These are phyloP conservation scores for Anolis carolinensis DNA, from an alignment of 2,113 vertebrate species.

Conservation along the genomic window DNA sequence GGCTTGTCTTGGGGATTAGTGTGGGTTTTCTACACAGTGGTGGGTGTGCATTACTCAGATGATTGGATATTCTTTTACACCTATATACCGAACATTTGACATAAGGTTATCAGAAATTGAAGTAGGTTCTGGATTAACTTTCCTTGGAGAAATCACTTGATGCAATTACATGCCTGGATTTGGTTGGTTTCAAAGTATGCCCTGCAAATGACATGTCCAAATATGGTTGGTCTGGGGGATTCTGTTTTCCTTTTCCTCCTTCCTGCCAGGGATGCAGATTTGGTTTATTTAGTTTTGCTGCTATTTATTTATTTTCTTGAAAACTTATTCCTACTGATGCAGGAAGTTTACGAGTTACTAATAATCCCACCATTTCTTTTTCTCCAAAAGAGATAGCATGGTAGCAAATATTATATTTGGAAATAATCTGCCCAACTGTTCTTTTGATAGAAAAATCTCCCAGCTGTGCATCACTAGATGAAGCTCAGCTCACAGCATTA, in stretches of 20 bases:
- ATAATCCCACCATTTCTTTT: slow-evolving; percentile 60
- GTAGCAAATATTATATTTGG: slow-evolving; percentile 57
- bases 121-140: slow-evolving; percentile 26
- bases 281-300: slow-evolving; percentile 27
- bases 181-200: slow-evolving; percentile 17
- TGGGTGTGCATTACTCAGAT: neutral
- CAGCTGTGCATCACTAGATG: slow-evolving; percentile 50
- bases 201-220: slow-evolving; percentile 9
- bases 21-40: slow-evolving; percentile 11
- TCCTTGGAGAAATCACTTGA: slow-evolving; percentile 20
- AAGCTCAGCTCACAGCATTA: slow-evolving; percentile 59
- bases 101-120: slow-evolving; percentile 31
- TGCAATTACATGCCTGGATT: neutral
- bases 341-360: slow-evolving; percentile 50
- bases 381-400: slow-evolving; percentile 58
- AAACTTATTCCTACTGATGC: slow-evolving; percentile 41
- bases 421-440: slow-evolving; percentile 59
- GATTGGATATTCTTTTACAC: slow-evolving; percentile 19
- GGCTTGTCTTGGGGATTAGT: neutral
- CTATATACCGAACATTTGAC: neutral
- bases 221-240: neutral
- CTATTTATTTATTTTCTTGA: slow-evolving; percentile 7
- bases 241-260: neutral
- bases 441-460: slow-evolving; percentile 65
- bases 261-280: neutral